Base-by-base conservation (phyloP, 1,140 invertebrate species). In the Drosophila punjabiensis region DNA sequence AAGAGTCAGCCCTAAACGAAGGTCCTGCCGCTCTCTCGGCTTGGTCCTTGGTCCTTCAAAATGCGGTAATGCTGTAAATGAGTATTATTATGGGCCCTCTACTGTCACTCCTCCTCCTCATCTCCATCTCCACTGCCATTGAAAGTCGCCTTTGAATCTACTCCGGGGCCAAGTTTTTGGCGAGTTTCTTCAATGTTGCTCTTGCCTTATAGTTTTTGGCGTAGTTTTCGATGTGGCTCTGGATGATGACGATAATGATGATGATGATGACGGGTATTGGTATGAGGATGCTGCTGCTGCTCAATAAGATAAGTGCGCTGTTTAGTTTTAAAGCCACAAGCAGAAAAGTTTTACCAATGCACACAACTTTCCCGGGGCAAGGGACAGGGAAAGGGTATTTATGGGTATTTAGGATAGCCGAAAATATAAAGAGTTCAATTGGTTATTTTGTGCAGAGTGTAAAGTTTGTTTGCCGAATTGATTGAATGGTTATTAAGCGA, bases 261-360 rank as follows among this genome's bases (percentile, higher is more conserved):
- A 65, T 68, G 68, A 69, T 69, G 65, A 71, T 71, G 65, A 43
- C 30, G 43, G 55, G 55, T n/a, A 76, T 64, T 37, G 71, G 41
- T 43, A 58, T 58, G 67, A 66, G 63, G 79, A 61, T 75, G 45
- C 62, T 69, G 56, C 60, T 80, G 77, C 81, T 83, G 80, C 67
- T 88, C 84, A 80, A 87, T 87, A 84, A 78, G 85, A 89, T 87
- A 87, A 89, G 84, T 87, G 85, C 85, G 81, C 85, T 87, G 85
- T 87, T 87, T 81, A 87, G 84, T 84, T 89, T 87, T 84, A 84
- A 84, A 87, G 81, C 84, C 85, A 89, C 81, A 89, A 78, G 85
- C 84, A 77, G 73, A 83, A 87, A 87, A 87, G 61, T 87, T 87
- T 83, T 35, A 50, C 55, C 32, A 50, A 62, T 73, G 76, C 66